Evolutionary conservation across 1,140 invertebrate genomes (phyloP), one percentile per base, ranked within the genome.

Genomic region (Pseudobourletiella spinata): DNA sequence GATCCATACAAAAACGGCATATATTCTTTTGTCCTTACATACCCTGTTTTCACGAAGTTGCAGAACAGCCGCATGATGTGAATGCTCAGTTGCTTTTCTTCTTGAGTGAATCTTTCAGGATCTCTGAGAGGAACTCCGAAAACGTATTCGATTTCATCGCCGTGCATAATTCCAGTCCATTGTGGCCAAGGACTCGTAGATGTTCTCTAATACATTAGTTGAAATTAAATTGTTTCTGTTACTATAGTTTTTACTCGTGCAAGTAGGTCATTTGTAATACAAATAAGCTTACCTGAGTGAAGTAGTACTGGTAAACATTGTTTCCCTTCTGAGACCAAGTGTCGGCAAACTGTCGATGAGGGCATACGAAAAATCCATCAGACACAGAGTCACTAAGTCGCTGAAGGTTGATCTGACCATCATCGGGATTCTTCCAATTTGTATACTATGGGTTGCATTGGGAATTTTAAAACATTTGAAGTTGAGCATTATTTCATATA

Each of bases 81-180:
- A 55, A 82, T 78, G 66, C 89, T 87, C 56, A 95, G 80, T 60
- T 89, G 84, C 25, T 88, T 81, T 76, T 95, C 92, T 44, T 84
- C 80, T 6, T 83, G 81, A 69, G 84, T 88, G 77, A 91, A 95
- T 71, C 84, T 80, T 29, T 87, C 88, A 75, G 81, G 82, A 76
- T 92, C 90, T 42, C 11, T 64, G 57, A 94, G 76, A 1, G 91
- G 91, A 74, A 91, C 87, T 18, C 94, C 94, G 72, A 97, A 97
- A 52, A 95, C 86, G 76, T 94, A 96, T 75, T 92, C 89, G 71
- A 97, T 91, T 75, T 97, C 95, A 73, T 96, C 92, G 3, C 89
- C 94, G 72, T 98, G 94, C 82, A 97, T 86, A 44, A 94, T 91
- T 0, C 94, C 94, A 91, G 96, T 94, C 94, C 94, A 97, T 73